Percentiles rank a stretch among this genome's conserved stretches.
phyloP scores from a whole-genome alignment of 2,888 invertebrate species.

The Lydus trimaculatus region DNA sequence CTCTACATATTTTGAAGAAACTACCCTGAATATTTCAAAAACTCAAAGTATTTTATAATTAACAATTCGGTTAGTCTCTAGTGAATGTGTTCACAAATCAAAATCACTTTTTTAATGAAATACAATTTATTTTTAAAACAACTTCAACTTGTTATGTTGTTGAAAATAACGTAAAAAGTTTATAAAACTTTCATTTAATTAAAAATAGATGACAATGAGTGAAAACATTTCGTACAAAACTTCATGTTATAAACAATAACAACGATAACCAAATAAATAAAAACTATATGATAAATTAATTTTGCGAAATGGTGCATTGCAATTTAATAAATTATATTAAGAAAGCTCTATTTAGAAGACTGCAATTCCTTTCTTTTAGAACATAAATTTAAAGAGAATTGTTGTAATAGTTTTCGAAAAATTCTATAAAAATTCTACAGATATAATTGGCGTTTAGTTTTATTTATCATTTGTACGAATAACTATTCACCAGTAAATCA shows the following conservation, averaged over 20 bases:
- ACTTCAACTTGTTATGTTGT: neutral
- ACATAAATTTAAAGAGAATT: neutral
- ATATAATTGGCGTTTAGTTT: neutral
- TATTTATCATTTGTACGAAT: neutral
- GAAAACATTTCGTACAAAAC: neutral
- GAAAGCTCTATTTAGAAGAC: too few relatives aligned
- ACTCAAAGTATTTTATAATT: too few relatives aligned
- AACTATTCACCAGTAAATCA: neutral
- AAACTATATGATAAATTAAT: neutral
- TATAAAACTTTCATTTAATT: neutral
- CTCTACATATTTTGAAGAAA: too few relatives aligned
- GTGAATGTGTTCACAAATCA: too few relatives aligned
- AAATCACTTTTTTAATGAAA: neutral
- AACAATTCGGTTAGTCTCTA: too few relatives aligned
- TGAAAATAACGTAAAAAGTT: neutral
- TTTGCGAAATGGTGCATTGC: neutral
- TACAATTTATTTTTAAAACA: neutral
- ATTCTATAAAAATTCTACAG: neutral
- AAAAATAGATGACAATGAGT: neutral
- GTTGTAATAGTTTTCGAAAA: too few relatives aligned
- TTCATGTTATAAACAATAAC: too few relatives aligned
- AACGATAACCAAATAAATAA: too few relatives aligned
- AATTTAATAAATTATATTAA: neutral
- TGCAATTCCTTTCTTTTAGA: neutral
- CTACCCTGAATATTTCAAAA: too few relatives aligned